phyloP scores from a whole-genome alignment of 1,140 invertebrate species.

The Ostrea edulis region DNA sequence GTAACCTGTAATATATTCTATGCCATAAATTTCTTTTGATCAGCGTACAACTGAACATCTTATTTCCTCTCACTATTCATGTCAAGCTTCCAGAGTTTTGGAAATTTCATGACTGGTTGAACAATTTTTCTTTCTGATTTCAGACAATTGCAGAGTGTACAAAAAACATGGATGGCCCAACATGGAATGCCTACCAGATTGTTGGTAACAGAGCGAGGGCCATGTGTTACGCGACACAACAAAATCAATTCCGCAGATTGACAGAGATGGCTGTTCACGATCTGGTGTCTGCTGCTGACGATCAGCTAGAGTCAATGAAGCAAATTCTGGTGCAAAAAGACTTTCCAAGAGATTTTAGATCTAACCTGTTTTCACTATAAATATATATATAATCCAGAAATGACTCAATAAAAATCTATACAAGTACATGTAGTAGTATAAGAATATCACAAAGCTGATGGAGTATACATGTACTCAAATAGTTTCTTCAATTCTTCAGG shows the following conservation, averaged over 20 bases:
- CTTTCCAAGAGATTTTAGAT: background rate
- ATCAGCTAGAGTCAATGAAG: conserved; percentile 75
- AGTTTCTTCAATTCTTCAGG: no score
- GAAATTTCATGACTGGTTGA: background rate
- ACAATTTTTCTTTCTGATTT: conserved; percentile 44
- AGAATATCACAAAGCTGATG: no score
- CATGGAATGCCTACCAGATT: conserved; percentile 87
- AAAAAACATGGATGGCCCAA: conserved; percentile 84
- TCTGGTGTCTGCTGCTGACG: conserved; percentile 82
- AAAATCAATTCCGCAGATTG: conserved; percentile 85
- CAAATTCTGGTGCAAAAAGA: conserved; percentile 70
- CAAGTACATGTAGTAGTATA: no score
- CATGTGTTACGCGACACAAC: conserved; percentile 85
- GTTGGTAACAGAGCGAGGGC: conserved; percentile 86
- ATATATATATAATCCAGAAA: no score
- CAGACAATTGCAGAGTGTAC: conserved; percentile 84
- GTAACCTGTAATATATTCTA: no score
- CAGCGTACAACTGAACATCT: no score
- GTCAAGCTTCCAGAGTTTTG: no score
- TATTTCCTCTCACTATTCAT: no score
- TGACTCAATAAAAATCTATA: no score
- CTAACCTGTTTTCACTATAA: background rate
- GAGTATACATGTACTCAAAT: no score
- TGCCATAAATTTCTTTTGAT: no score
- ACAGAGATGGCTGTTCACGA: conserved; percentile 86